These are phyloP conservation scores for Marasmarcha lunaedactyla DNA, from an alignment of 2,888 invertebrate species.

Conservation along the genomic window DNA sequence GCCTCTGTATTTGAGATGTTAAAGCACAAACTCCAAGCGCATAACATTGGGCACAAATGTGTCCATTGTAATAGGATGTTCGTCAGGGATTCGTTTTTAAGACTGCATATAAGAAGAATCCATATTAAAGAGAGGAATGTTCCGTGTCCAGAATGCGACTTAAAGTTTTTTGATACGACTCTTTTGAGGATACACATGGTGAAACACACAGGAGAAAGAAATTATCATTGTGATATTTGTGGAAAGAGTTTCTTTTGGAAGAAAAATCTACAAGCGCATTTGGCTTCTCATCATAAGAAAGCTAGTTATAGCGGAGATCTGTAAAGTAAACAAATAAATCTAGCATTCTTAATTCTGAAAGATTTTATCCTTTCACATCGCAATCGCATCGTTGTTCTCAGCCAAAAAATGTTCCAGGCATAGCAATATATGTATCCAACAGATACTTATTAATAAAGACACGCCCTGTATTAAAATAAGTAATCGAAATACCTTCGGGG, in stretches of 20 bases:
- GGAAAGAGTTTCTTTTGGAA: slow-evolving; percentile 62
- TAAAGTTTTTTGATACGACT: slow-evolving; percentile 29
- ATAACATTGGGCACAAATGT: slow-evolving; percentile 26
- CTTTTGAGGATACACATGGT: slow-evolving; percentile 39
- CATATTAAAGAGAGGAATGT: slow-evolving; percentile 34
- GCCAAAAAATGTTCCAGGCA: no score
- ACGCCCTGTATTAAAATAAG: no score
- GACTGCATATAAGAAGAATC: slow-evolving; percentile 27
- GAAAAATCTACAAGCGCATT: slow-evolving; percentile 59
- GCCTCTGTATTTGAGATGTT: slow-evolving; percentile 23
- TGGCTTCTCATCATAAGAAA: slow-evolving; percentile 22
- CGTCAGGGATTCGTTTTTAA: slow-evolving; percentile 25
- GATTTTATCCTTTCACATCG: no score
- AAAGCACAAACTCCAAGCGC: slow-evolving; percentile 25
- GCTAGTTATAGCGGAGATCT: slow-evolving; percentile 1
- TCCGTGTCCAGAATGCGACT: slow-evolving; percentile 30
- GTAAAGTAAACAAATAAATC: not conserved
- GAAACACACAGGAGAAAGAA: slow-evolving; percentile 51
- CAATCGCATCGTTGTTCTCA: no score
- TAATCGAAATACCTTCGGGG: not conserved
- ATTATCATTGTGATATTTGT: slow-evolving; percentile 64
- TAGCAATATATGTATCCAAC: slow-evolving; percentile 1
- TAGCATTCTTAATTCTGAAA: no score
- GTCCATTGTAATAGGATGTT: slow-evolving; percentile 30
- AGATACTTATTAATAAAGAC: no score